phyloP scores from a whole-genome alignment of 2,797 vertebrate genomes.

The Okamejei kenojei region DNA sequence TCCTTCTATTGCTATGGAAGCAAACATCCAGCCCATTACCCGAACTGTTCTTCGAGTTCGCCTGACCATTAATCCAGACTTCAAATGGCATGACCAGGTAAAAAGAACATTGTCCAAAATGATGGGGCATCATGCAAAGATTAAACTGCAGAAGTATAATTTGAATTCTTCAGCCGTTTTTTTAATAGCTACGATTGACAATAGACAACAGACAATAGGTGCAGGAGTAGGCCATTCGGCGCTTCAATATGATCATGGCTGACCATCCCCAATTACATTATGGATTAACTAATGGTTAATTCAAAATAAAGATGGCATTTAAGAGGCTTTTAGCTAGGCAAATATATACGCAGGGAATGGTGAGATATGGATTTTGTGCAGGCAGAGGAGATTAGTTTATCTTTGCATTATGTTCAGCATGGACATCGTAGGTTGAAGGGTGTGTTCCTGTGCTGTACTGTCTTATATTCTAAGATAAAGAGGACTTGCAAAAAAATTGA shows the following conservation, averaged over 20 bases:
- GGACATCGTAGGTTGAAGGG: too few relatives aligned
- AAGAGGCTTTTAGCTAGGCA: too few relatives aligned
- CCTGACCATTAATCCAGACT: slow-evolving; percentile 76
- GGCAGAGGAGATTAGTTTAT: too few relatives aligned
- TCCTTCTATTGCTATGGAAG: slow-evolving; percentile 84
- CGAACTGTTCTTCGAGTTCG: slow-evolving; percentile 86
- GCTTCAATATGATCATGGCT: too few relatives aligned
- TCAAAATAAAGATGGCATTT: background rate
- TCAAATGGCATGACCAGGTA: slow-evolving; percentile 95
- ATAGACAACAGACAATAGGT: too few relatives aligned
- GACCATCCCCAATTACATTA: too few relatives aligned
- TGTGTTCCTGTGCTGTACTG: too few relatives aligned
- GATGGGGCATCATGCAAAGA: background rate
- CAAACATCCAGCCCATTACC: slow-evolving; percentile 90
- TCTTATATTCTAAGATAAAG: background rate
- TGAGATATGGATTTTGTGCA: too few relatives aligned
- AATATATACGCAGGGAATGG: too few relatives aligned
- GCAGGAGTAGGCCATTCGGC: too few relatives aligned
- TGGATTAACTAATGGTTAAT: background rate
- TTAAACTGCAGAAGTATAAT: background rate
- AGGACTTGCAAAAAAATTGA: background rate
- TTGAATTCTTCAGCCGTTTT: background rate
- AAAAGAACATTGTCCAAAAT: slow-evolving; percentile 34
- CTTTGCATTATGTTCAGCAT: too few relatives aligned
- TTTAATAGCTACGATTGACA: background rate